Evolutionary conservation across 1,140 invertebrate species (phyloP).

Genomic region (Drosophila melanica): DNA sequence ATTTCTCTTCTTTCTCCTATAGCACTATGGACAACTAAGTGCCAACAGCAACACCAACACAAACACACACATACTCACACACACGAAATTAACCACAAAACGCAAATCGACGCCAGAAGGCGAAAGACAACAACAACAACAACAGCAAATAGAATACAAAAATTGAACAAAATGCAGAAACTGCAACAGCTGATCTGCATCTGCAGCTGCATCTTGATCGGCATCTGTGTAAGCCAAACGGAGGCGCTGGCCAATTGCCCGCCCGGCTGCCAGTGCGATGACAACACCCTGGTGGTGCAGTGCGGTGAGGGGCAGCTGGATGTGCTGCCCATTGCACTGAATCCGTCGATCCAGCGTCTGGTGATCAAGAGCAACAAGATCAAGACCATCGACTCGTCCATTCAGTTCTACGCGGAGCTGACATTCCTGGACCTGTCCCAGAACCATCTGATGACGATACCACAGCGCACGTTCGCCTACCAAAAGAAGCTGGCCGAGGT

Average conservation of each 20-base stretch:
- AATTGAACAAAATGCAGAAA: conserved; percentile 40
- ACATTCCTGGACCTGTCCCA: conserved; percentile 93
- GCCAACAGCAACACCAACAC: conserved; percentile 23
- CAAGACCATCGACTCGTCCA: conserved; percentile 93
- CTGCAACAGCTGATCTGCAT: conserved; percentile 52
- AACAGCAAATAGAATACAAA: conserved; percentile 23
- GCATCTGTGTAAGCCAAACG: conserved; percentile 34
- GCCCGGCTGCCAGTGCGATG: conserved; percentile 92
- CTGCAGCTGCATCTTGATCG: conserved; percentile 52
- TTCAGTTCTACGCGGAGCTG: conserved; percentile 94
- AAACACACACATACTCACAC: neutral
- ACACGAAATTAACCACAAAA: conserved; percentile 31
- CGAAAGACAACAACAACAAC: conserved; percentile 22
- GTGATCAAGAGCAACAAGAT: conserved; percentile 93
- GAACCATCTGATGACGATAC: conserved; percentile 92
- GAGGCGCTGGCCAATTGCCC: conserved; percentile 88
- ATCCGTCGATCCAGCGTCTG: conserved; percentile 93
- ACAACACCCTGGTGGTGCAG: conserved; percentile 92
- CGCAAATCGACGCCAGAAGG: conserved; percentile 31
- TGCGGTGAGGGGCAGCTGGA: conserved; percentile 94
- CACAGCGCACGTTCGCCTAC: conserved; percentile 90
- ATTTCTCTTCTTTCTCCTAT: conserved; percentile 36
- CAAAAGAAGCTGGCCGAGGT: conserved; percentile 93
- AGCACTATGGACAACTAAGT: conserved; percentile 73
- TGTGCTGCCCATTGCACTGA: conserved; percentile 94